Conservation (phyloP, 2,113 vertebrate genomes). For the Brienomyrus longianalis region DNA sequence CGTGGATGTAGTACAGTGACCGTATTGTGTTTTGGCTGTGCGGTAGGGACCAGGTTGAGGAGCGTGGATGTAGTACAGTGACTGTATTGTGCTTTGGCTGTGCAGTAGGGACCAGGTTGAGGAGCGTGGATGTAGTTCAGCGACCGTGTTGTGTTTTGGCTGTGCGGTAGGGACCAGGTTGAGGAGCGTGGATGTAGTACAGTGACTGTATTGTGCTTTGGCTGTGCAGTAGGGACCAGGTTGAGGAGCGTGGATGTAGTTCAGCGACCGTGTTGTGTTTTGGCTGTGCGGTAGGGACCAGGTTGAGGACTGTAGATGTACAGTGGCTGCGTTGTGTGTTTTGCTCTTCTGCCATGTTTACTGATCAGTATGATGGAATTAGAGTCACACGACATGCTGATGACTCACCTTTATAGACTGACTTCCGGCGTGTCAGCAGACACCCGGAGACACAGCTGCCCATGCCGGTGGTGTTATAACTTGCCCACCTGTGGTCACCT, state of each 20-base stretch:
- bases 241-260: background rate
- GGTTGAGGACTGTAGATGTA: background rate
- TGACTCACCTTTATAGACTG: background rate
- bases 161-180: background rate
- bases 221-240: too few relatives aligned
- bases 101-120: background rate
- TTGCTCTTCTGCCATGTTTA: background rate
- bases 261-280: background rate
- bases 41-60: background rate
- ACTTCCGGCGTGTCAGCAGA: background rate
- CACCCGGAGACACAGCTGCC: slow-evolving; percentile 13
- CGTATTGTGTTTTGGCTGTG: background rate
- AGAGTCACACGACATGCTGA: background rate
- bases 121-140: background rate
- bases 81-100: background rate
- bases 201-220: background rate
- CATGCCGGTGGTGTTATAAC: background rate
- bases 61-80: background rate
- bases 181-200: background rate
- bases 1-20: background rate
- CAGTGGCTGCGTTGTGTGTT: background rate
- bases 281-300: too few relatives aligned
- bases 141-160: background rate
- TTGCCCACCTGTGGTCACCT: background rate
- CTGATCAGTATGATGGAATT: background rate